Percentiles rank a stretch among this genome's conserved stretches.
Evolutionary conservation across 2,888 invertebrate species (phyloP).

Genomic region (Eupithecia vulgata): DNA sequence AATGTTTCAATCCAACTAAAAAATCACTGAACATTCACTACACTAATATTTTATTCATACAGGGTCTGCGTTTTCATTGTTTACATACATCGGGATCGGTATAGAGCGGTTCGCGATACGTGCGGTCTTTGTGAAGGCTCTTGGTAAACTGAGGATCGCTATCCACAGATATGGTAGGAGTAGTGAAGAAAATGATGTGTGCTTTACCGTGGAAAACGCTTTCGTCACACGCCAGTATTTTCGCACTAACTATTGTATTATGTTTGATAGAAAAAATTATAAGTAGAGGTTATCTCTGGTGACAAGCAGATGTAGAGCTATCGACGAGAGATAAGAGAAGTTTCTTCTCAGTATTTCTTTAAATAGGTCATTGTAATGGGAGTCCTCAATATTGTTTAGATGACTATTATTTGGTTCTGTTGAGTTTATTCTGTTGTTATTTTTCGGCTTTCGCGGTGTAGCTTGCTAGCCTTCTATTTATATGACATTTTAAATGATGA

Average conservation of each 20-base stretch:
- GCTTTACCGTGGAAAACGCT: constrained; percentile 69
- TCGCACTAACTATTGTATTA: constrained; percentile 17
- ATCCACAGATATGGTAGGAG: constrained; percentile 32
- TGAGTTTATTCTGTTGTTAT: not conserved
- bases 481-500: not conserved
- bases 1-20: constrained; percentile 29
- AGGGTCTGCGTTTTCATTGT: constrained; percentile 33
- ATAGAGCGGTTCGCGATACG: constrained; percentile 26
- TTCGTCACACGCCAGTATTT: constrained; percentile 55
- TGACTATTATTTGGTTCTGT: not conserved
- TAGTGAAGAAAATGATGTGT: constrained; percentile 53
- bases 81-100: constrained; percentile 36
- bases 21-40: constrained; percentile 35
- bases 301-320: not conserved
- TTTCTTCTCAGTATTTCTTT: not conserved
- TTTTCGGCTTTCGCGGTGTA: not conserved
- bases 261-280: not conserved
- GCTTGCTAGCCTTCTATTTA: not conserved
- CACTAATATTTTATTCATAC: constrained; percentile 19
- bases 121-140: constrained; percentile 25
- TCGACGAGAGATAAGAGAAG: not conserved
- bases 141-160: constrained; percentile 33
- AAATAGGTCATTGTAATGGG: not conserved
- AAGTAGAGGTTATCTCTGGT: not conserved
- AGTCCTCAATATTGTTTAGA: not conserved